Evolutionary conservation across 2,797 vertebrate genomes (phyloP).

Genomic region (Lerista edwardsae): DNA sequence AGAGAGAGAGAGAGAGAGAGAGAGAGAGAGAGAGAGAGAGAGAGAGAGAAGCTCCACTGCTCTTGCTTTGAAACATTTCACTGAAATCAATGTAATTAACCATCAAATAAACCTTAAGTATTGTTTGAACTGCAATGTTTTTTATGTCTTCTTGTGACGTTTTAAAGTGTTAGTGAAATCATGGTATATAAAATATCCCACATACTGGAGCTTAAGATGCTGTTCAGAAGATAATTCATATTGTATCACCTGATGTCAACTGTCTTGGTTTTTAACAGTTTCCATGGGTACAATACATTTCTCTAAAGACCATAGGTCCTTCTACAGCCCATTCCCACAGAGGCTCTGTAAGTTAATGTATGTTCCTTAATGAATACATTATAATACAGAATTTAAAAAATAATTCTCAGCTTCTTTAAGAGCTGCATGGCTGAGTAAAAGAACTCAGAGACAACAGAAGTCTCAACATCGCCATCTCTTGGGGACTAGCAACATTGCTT

Average conservation of each 20-base stretch:
- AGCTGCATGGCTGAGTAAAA: background rate
- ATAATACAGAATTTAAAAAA: background rate
- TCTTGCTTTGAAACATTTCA: background rate
- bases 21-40: no score
- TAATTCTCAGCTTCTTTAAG: constrained; percentile 11
- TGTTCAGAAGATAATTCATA: constrained; percentile 26
- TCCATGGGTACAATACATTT: constrained; percentile 2
- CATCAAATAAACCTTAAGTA: background rate
- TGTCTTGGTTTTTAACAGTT: constrained; percentile 23
- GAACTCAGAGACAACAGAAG: background rate
- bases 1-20: no score
- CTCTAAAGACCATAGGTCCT: background rate
- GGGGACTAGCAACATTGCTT: background rate
- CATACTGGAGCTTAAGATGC: background rate
- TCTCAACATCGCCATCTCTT: background rate
- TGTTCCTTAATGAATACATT: constrained; percentile 3
- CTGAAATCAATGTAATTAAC: background rate
- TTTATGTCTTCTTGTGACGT: background rate
- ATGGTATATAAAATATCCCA: background rate
- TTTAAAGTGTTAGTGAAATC: background rate
- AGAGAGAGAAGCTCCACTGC: no score
- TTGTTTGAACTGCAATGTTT: background rate
- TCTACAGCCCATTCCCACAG: background rate
- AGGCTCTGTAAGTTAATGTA: background rate
- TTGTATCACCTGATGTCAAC: background rate